Evolutionary conservation across 2,797 vertebrate species (phyloP).

Genomic region (Phataginus tricuspis): DNA sequence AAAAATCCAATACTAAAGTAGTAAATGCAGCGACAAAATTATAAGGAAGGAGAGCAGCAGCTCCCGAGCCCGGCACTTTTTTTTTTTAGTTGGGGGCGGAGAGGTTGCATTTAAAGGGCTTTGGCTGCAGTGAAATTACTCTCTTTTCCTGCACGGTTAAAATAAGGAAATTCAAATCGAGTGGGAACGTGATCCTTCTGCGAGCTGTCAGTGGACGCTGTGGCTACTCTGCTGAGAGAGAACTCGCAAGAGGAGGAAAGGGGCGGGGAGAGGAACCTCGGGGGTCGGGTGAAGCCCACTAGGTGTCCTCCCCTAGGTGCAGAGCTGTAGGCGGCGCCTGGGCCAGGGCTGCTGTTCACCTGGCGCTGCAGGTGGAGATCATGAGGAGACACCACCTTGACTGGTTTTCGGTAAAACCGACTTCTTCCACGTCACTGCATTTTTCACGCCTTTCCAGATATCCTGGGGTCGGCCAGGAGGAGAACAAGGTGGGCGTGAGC

Average conservation of each 20-base stretch:
- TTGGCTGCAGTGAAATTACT: conserved; percentile 44
- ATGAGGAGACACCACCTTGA: conserved; percentile 6
- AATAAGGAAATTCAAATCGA: conserved; percentile 73
- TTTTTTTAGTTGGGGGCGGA: neutral
- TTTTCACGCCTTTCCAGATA: conserved; percentile 23
- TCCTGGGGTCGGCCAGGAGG: neutral
- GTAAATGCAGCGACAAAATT: conserved; percentile 38
- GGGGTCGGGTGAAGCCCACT: neutral
- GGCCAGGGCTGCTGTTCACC: conserved; percentile 60
- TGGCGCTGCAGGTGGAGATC: conserved; percentile 76
- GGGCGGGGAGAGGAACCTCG: conserved; percentile 1
- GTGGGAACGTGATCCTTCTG: conserved; percentile 61
- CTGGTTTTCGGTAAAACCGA: neutral
- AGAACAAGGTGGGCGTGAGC: neutral
- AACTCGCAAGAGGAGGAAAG: conserved; percentile 36
- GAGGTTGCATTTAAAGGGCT: conserved; percentile 60
- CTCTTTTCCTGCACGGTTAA: conserved; percentile 52
- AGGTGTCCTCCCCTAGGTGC: neutral
- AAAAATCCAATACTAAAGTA: conserved; percentile 73
- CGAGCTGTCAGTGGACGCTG: conserved; percentile 39
- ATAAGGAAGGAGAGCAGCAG: conserved; percentile 68
- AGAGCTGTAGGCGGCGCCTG: neutral
- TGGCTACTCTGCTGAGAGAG: conserved; percentile 67
- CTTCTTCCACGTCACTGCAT: conserved; percentile 57
- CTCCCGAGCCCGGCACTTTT: conserved; percentile 76